A percentile compares a stretch with the other conserved stretches of the same genome.
Evolutionary conservation across 2,888 invertebrate genomes (phyloP).

Genomic region (Carabus problematicus): DNA sequence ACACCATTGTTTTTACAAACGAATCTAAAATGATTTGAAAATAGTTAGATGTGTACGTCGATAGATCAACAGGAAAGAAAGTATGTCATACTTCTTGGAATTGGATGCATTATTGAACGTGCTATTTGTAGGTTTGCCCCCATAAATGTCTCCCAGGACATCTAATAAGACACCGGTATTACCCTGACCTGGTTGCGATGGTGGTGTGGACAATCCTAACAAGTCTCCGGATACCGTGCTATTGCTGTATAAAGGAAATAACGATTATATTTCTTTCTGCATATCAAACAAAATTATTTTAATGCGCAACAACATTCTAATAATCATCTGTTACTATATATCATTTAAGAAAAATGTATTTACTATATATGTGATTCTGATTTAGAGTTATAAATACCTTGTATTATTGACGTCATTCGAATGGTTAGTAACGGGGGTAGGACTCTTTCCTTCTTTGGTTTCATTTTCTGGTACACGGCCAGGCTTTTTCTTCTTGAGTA

Average conservation of each 20-base stretch:
- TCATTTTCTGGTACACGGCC: constrained; percentile 91
- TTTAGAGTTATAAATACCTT: constrained; percentile 47
- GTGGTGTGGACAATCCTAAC: constrained; percentile 87
- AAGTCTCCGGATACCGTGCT: constrained; percentile 75
- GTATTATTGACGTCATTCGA: constrained; percentile 61
- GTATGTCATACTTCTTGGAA: constrained; percentile 75
- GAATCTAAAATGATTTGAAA: constrained; percentile 64
- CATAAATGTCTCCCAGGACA: constrained; percentile 89
- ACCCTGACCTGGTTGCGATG: constrained; percentile 70
- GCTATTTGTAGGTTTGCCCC: constrained; percentile 67
- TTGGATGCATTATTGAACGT: constrained; percentile 77
- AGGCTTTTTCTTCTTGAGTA: constrained; percentile 98
- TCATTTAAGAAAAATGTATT: neutral
- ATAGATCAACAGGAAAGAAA: constrained; percentile 5
- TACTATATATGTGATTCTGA: neutral
- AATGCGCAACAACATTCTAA: neutral
- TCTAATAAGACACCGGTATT: constrained; percentile 86
- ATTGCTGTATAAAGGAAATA: constrained; percentile 44
- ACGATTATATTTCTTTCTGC: neutral
- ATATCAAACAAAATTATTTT: constrained; percentile 4
- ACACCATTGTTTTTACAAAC: constrained; percentile 98
- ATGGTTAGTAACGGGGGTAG: constrained; percentile 65
- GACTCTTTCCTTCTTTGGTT: constrained; percentile 83
- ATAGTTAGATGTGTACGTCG: constrained; percentile 2
- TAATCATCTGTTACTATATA: constrained; percentile 5